phyloP scores from a whole-genome alignment of 2,888 invertebrate species.

The Temnothorax ravouxi region DNA sequence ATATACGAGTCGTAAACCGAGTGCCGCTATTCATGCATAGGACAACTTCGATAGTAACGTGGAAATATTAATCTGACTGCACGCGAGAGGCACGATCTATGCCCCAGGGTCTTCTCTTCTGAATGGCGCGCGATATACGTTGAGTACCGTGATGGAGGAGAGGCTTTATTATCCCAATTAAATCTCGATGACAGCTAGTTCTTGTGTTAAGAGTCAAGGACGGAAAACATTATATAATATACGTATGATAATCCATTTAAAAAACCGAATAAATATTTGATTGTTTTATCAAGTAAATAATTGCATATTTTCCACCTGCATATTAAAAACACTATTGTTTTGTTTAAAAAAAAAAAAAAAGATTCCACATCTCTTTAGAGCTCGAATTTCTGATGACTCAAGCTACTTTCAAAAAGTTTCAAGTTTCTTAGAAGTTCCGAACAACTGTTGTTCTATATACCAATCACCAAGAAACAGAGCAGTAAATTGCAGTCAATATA shows the following conservation, averaged over 20 bases:
- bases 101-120: background rate
- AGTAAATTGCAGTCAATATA: slow-evolving; percentile 1
- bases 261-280: background rate
- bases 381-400: background rate
- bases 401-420: slow-evolving; percentile 3
- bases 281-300: slow-evolving; percentile 5
- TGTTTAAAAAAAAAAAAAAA: background rate
- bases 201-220: background rate
- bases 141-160: background rate
- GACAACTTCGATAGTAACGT: slow-evolving; percentile 28
- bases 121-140: slow-evolving; percentile 16
- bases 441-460: slow-evolving; percentile 11
- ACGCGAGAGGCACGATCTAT: slow-evolving; percentile 23
- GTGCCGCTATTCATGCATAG: slow-evolving; percentile 3
- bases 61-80: slow-evolving; percentile 41
- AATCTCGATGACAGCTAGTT: slow-evolving; percentile 13
- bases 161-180: slow-evolving; percentile 39
- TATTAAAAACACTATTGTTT: background rate
- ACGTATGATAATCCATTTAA: background rate
- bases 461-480: slow-evolving; percentile 6
- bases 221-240: background rate
- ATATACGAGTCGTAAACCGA: slow-evolving; percentile 1
- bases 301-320: background rate
- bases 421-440: slow-evolving; percentile 4
- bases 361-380: background rate